Percentiles rank a stretch among this genome's conserved stretches.
Conservation (phyloP, 2,888 invertebrate genomes). For the Serrognathus titanus region DNA sequence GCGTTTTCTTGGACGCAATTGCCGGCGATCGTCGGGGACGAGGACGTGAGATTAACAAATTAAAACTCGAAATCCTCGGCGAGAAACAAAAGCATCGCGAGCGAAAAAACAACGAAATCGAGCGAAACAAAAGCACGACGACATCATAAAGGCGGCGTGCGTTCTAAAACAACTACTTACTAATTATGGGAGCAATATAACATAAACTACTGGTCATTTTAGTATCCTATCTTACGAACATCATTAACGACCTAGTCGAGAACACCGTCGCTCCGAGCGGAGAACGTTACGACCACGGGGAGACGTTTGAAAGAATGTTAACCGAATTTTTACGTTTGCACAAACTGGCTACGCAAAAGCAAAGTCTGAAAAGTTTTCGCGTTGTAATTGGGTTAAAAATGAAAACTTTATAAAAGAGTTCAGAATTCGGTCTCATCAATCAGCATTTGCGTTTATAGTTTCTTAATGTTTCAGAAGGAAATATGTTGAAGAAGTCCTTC, state of each 20-base stretch:
- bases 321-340: too few relatives aligned
- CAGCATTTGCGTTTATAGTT: too few relatives aligned
- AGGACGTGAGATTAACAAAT: not conserved
- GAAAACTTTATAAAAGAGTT: too few relatives aligned
- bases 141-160: slow-evolving; percentile 16
- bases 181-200: slow-evolving; percentile 28
- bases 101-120: not conserved
- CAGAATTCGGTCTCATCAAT: too few relatives aligned
- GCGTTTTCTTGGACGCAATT: too few relatives aligned
- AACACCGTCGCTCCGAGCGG: not conserved
- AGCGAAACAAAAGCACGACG: slow-evolving; percentile 1
- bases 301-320: too few relatives aligned
- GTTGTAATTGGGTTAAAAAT: too few relatives aligned
- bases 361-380: too few relatives aligned
- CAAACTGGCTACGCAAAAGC: too few relatives aligned
- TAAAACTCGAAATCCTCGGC: slow-evolving; percentile 10
- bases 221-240: not conserved
- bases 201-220: slow-evolving; percentile 21
- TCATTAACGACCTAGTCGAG: not conserved
- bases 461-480: too few relatives aligned
- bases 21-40: too few relatives aligned
- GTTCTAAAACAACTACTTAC: slow-evolving; percentile 26
- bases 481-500: too few relatives aligned
- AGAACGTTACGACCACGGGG: not conserved
- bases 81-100: slow-evolving; percentile 20